Percentiles rank a stretch among this genome's conserved stretches.
These are phyloP conservation scores for Nycticorax nycticorax DNA, from an alignment of 2,113 vertebrate genomes.

Conservation along the genomic window DNA sequence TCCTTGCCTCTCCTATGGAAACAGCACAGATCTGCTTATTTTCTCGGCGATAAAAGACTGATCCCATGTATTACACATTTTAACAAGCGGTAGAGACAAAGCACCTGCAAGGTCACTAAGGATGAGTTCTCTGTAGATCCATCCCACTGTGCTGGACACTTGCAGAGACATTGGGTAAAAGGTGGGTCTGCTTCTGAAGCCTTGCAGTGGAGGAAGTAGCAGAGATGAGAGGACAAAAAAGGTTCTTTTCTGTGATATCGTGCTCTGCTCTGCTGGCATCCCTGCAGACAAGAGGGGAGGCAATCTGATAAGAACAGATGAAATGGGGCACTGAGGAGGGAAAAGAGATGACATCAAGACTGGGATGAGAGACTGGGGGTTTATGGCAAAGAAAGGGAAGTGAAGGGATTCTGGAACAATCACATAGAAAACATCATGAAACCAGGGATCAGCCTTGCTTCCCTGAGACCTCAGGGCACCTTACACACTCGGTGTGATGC, in stretches of 20 bases:
- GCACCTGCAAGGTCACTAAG: not conserved
- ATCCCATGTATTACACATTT: not conserved
- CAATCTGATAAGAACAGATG: not conserved
- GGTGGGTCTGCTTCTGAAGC: not conserved
- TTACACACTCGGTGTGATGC: not conserved
- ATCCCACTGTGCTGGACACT: not conserved
- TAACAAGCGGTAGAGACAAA: not conserved
- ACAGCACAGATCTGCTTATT: not conserved
- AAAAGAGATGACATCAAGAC: not conserved
- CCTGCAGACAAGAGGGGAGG: not conserved
- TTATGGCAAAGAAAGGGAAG: not conserved
- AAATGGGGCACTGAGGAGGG: not conserved
- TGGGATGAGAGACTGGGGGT: not conserved
- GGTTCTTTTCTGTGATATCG: not conserved
- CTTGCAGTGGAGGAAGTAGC: not conserved
- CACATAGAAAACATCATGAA: not conserved
- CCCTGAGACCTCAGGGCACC: not conserved
- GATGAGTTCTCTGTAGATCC: not conserved
- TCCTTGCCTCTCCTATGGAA: not conserved
- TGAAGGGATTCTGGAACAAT: not conserved
- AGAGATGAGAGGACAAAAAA: not conserved
- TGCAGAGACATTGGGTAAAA: not conserved
- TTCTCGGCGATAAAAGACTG: not conserved
- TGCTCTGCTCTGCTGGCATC: not conserved
- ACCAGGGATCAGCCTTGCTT: not conserved